phyloP scores from a whole-genome alignment of 2,113 vertebrate genomes.

The Peromyscus leucopus region DNA sequence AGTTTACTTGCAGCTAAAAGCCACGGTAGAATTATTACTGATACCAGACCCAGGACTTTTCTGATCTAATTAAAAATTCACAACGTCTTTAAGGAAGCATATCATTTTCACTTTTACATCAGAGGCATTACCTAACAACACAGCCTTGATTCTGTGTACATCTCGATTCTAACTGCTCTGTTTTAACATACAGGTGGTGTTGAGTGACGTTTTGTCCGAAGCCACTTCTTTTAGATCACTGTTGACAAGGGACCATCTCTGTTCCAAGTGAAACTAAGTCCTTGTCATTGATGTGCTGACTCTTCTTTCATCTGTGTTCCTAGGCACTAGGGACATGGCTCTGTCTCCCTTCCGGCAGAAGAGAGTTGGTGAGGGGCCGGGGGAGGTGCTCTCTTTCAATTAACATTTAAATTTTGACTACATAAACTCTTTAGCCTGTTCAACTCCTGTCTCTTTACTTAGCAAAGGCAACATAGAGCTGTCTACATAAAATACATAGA shows the following conservation, averaged over 20 bases:
- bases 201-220: conserved; percentile 62
- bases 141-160: not conserved
- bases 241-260: conserved; percentile 47
- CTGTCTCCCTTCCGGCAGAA: not conserved
- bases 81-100: conserved; percentile 1
- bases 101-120: conserved; percentile 62
- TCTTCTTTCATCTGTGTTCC: conserved; percentile 62
- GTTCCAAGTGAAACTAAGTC: conserved; percentile 57
- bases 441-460: not conserved
- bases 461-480: not conserved
- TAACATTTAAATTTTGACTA: conserved; percentile 38
- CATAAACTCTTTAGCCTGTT: conserved; percentile 47
- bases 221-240: conserved; percentile 58
- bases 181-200: conserved; percentile 41
- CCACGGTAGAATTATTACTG: not conserved
- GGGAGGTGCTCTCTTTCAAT: conserved; percentile 7
- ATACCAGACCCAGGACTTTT: not conserved
- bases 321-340: conserved; percentile 60
- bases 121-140: conserved; percentile 47
- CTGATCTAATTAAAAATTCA: conserved; percentile 63
- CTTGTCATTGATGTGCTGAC: conserved; percentile 8
- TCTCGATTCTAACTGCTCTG: not conserved
- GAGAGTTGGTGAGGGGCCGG: not conserved
- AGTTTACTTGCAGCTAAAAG: not conserved
- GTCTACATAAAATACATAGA: conserved; percentile 18